Base-by-base conservation (phyloP, 2,113 vertebrate genomes). In the Trochalopteron elliotii region DNA sequence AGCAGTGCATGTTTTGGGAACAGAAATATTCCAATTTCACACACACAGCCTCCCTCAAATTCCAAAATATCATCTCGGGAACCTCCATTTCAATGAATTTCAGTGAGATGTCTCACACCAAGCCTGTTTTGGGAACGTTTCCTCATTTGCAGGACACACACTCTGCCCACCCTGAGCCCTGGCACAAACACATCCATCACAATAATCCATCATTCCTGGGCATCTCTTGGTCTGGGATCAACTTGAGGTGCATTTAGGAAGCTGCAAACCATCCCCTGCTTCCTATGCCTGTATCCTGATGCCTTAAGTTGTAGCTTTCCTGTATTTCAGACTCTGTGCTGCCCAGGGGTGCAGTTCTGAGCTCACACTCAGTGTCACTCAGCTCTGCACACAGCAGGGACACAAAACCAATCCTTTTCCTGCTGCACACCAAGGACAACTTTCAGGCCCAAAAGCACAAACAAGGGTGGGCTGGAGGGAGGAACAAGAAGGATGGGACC, bases 131-230 rank as follows among this genome's bases (percentile, higher is more conserved):
- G 31, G 83, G 88, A 77, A 23, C 0, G 1, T 72, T 74, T 72
- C 69, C 59, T 56, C 31, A 10, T 5, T 70, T 30, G 47, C 28
- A 74, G 78, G 76, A 57, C 55, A 61, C 5, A 3, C 24, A 2
- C 42, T 7, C 14, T 37, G 56, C 80, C 63, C 37, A 27, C 33
- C 25, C 83, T 15, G 63, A 52, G 79, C 53, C 61, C 67, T 30
- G 53, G 44, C 71, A 83, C 42, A 71, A 47, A 55, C 79, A 42
- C 39, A 28, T 11, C n/a, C 57, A 50, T 37, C 88, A 52, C 7
- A 7, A 28, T 7, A 42, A 68, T 10, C 27, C 28, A 4, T 12
- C 27, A 1, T 11, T 42, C 52, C 56, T 0, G 0, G 4, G 20
- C 11, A 89, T 40, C 39, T 37, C 39, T 10, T 7, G 56, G 12